Percentiles rank a stretch among this genome's conserved stretches.
Evolutionary conservation across 2,888 invertebrate species (phyloP).

Genomic region (Crioceris asparagi): DNA sequence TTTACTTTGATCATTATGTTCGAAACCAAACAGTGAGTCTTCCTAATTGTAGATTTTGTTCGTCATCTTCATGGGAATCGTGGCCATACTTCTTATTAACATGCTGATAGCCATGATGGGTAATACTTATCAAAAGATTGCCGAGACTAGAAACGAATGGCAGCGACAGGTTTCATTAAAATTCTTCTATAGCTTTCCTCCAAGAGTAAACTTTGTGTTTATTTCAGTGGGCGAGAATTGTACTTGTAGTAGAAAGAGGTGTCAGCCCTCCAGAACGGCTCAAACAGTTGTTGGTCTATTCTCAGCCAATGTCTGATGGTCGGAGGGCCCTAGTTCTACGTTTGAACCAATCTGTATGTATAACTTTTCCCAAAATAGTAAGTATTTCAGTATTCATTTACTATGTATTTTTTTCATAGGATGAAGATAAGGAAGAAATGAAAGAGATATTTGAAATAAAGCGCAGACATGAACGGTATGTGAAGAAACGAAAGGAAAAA

Average conservation of each 20-base stretch:
- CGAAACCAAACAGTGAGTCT: background rate
- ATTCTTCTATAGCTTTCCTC: background rate
- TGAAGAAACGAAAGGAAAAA: conserved; percentile 50
- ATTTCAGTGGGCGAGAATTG: conserved; percentile 88
- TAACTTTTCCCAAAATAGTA: conserved; percentile 1
- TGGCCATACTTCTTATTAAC: conserved; percentile 88
- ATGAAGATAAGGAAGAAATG: conserved; percentile 89
- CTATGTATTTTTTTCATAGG: conserved; percentile 43
- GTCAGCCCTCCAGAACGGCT: conserved; percentile 81
- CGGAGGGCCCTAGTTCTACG: conserved; percentile 76
- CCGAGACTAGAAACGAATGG: conserved; percentile 96
- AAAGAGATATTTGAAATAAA: conserved; percentile 88
- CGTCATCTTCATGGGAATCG: conserved; percentile 95
- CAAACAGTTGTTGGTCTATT: conserved; percentile 80
- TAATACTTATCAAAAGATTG: conserved; percentile 96
- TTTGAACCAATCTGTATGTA: conserved; percentile 72
- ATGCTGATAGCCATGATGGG: conserved; percentile 99
- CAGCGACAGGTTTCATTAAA: conserved; percentile 63
- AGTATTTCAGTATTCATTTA: too few relatives aligned
- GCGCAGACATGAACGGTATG: conserved; percentile 68
- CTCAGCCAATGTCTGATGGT: conserved; percentile 88
- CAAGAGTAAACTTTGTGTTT: background rate
- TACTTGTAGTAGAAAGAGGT: conserved; percentile 93
- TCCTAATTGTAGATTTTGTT: conserved; percentile 60
- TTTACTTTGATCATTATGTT: background rate